Percentiles rank a stretch among this genome's conserved stretches.
These are phyloP conservation scores for Acanthiza pusilla DNA, from an alignment of 2,797 vertebrate genomes.

Conservation along the genomic window DNA sequence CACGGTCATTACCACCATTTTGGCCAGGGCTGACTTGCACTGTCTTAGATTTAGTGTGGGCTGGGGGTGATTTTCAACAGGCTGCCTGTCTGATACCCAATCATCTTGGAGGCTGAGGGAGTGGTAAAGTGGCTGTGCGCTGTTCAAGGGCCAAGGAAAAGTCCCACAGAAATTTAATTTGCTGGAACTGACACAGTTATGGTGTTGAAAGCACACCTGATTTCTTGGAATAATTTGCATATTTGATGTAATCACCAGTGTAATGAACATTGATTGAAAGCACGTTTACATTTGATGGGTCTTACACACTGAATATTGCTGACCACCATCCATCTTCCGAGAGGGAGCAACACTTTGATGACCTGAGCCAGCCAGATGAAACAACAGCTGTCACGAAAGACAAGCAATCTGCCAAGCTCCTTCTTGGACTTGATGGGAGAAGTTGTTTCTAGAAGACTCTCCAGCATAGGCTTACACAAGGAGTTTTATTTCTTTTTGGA, in stretches of 20 bases:
- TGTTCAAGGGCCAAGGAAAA: background rate
- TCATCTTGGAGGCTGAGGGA: background rate
- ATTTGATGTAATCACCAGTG: background rate
- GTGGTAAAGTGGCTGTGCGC: background rate
- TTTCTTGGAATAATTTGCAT: background rate
- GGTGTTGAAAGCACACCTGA: background rate
- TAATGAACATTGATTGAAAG: background rate
- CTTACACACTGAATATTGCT: background rate
- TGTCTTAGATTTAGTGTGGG: background rate
- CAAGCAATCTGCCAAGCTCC: background rate
- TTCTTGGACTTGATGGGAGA: background rate
- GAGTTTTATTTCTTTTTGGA: background rate
- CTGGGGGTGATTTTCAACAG: background rate
- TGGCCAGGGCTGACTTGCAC: background rate
- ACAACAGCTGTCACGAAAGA: background rate
- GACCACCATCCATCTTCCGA: background rate
- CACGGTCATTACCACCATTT: background rate
- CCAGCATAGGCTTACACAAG: background rate
- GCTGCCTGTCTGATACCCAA: background rate
- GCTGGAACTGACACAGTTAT: background rate
- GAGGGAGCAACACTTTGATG: background rate
- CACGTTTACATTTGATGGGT: background rate
- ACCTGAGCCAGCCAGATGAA: accelerated
- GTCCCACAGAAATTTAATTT: background rate
- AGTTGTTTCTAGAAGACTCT: background rate